These are phyloP conservation scores for Mus caroli DNA, from an alignment of 2,797 vertebrate species.

Conservation along the genomic window DNA sequence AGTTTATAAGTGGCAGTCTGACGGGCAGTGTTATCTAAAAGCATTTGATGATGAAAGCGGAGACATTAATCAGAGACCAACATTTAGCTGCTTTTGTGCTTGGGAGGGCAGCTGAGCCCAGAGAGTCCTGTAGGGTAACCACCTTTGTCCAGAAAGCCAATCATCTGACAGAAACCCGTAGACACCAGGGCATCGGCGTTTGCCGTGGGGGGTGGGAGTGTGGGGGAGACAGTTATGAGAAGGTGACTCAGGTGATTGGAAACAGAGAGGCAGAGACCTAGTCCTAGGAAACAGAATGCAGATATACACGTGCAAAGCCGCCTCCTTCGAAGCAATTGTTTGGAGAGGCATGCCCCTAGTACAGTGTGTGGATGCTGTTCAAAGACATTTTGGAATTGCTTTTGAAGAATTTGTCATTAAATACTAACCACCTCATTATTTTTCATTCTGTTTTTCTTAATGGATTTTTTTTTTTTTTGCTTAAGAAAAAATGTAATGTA, in stretches of 20 bases:
- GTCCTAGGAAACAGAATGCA: not conserved
- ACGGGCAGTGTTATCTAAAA: conserved; percentile 34
- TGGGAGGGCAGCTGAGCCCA: not conserved
- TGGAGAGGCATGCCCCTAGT: not conserved
- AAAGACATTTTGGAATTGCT: not conserved
- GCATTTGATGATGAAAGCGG: not conserved
- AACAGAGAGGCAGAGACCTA: not conserved
- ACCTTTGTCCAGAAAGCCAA: not conserved
- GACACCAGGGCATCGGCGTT: not conserved
- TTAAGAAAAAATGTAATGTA: not conserved
- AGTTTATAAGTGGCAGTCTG: conserved; percentile 26
- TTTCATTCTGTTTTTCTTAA: not conserved
- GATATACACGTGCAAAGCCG: not conserved
- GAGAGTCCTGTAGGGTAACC: not conserved
- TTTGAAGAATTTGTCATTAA: conserved; percentile 9
- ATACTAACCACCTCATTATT: not conserved
- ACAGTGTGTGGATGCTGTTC: not conserved
- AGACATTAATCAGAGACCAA: conserved; percentile 32
- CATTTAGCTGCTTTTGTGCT: conserved; percentile 14
- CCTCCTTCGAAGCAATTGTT: not conserved
- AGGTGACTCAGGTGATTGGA: not conserved
- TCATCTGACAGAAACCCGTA: not conserved
- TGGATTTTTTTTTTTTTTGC: not conserved
- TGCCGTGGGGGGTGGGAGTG: not conserved
- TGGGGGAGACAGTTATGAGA: not conserved